These are phyloP conservation scores for Anguilla japonica DNA, from an alignment of 2,113 vertebrate genomes.

Conservation along the genomic window DNA sequence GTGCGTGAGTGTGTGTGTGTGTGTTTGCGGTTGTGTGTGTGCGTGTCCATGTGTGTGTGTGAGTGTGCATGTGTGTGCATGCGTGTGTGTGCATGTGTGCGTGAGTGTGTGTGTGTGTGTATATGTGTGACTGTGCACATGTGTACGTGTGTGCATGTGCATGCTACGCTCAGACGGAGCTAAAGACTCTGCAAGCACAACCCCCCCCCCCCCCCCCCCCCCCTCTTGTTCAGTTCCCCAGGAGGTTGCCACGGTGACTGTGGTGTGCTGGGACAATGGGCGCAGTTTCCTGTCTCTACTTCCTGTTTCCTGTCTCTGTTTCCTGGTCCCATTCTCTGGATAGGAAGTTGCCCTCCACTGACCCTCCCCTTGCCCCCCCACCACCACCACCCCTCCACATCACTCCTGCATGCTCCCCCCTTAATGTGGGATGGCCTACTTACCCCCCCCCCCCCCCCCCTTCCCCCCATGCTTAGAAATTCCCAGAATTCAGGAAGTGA, in stretches of 20 bases:
- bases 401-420: conserved; percentile 34
- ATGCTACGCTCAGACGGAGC: background rate
- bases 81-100: background rate
- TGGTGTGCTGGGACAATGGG: conserved; percentile 61
- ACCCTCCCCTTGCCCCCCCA: conserved; percentile 21
- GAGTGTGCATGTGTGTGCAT: background rate
- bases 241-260: conserved; percentile 51
- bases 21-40: too few species aligned
- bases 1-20: background rate
- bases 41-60: too few species aligned
- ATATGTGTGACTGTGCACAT: background rate
- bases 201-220: conserved; percentile 37
- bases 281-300: conserved; percentile 67
- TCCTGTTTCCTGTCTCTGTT: conserved; percentile 70
- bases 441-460: conserved; percentile 34
- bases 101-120: background rate
- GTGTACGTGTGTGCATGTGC: too few species aligned
- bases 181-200: conserved; percentile 33
- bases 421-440: conserved; percentile 46
- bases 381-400: background rate
- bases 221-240: conserved; percentile 35
- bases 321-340: conserved; percentile 62
- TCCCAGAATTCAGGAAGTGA: conserved; percentile 59
- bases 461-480: conserved; percentile 61
- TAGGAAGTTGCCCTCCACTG: conserved; percentile 52